Evolutionary conservation across 2,888 invertebrate genomes (phyloP).

Genomic region (Dynastes tityus): DNA sequence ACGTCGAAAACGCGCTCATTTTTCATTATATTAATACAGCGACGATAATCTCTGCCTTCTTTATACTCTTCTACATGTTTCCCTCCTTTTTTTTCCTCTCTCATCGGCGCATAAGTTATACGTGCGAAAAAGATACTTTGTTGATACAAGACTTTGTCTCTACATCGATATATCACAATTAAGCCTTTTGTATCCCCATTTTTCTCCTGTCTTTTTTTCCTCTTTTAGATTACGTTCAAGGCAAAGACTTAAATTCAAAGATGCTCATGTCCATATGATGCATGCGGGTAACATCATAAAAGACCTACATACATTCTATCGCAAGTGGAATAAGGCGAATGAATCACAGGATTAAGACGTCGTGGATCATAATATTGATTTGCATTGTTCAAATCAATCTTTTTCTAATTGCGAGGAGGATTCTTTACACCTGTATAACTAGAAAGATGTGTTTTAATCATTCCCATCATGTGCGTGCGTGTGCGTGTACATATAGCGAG

Average conservation of each 20-base stretch:
- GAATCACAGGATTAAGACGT: slow-evolving; percentile 2
- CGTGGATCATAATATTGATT: not conserved
- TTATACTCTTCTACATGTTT: slow-evolving; percentile 1
- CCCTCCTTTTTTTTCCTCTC: not conserved
- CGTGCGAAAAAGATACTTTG: slow-evolving; percentile 16
- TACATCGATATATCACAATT: slow-evolving; percentile 37
- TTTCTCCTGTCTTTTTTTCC: not conserved
- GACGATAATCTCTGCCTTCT: slow-evolving; percentile 22
- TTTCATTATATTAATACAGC: slow-evolving; percentile 30
- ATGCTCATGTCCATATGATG: slow-evolving; percentile 1
- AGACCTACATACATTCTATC: not conserved
- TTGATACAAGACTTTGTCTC: slow-evolving; percentile 34
- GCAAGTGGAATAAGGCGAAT: not conserved
- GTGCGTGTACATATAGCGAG: not conserved
- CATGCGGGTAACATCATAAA: slow-evolving; percentile 1
- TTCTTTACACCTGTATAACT: not conserved
- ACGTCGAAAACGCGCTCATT: slow-evolving; percentile 28
- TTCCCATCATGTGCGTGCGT: slow-evolving; percentile 2
- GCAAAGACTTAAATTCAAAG: slow-evolving; percentile 16
- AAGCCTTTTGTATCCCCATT: slow-evolving; percentile 30
- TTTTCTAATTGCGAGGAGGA: not conserved
- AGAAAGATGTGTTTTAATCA: not conserved
- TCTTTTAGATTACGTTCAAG: slow-evolving; percentile 13
- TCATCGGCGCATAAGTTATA: slow-evolving; percentile 12
- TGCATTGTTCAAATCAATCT: not conserved